Percentiles rank a stretch among this genome's conserved stretches.
Conservation (phyloP, 2,888 invertebrate genomes). For the Melitaea athalia region DNA sequence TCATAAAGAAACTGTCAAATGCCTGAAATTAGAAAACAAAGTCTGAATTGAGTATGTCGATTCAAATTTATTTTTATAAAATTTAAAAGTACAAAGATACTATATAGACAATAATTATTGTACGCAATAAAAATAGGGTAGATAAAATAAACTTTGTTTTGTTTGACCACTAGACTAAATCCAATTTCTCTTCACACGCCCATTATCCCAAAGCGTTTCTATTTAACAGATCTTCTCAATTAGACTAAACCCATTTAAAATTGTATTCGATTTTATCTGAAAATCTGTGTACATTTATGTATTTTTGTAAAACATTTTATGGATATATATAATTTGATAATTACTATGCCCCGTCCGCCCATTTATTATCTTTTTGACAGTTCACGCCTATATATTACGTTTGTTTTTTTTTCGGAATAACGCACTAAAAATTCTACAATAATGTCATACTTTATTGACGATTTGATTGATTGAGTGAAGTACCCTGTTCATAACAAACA, state of each 20-base stretch:
- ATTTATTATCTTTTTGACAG: too few species aligned
- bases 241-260: not conserved
- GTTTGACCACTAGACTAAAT: not conserved
- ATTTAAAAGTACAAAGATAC: not conserved
- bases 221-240: not conserved
- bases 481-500: too few species aligned
- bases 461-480: too few species aligned
- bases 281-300: not conserved
- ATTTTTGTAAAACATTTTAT: not conserved
- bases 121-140: not conserved
- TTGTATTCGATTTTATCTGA: not conserved
- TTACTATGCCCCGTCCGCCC: too few species aligned
- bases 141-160: not conserved
- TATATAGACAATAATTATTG: not conserved
- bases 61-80: not conserved
- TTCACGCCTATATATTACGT: too few species aligned
- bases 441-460: too few species aligned
- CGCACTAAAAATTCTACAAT: too few species aligned
- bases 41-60: not conserved
- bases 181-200: not conserved
- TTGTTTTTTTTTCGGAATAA: too few species aligned
- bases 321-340: too few species aligned
- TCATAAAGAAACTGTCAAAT: too few species aligned
- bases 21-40: too few species aligned
- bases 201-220: not conserved